Base-by-base conservation (phyloP, 2,888 invertebrate genomes). In the Rhogogaster chlorosoma region DNA sequence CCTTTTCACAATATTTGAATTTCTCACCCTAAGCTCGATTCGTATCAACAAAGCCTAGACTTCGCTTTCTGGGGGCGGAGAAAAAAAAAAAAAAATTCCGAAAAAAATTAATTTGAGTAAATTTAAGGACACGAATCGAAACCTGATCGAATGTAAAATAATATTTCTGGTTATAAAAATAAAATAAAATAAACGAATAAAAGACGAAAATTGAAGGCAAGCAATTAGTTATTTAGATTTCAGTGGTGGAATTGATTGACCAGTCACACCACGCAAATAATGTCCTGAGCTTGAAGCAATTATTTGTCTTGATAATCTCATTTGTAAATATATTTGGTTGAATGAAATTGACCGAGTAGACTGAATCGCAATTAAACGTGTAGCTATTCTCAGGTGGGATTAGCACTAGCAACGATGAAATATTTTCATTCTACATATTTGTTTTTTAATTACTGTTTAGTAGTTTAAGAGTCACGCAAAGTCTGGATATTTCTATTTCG, bases 1-100 rank as follows among this genome's bases (percentile, higher is more conserved):
- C 29, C 18, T 77, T 77, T 12, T 42, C 26, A 61, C 15, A 75
- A 49, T 22, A 75, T 77, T 77, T 45, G 38, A 77, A 77, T 53
- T 49, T 32, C 32, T 32, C 7, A 77, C 32, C 77, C 32, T 29
- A 3, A 53, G 53, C n/a, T 53, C n/a, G 53, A 53, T 29, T 49
- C 12, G 53, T 77, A 26, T n/a, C 15, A 32, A 77, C n/a, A 77
- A 77, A 10, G 29, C 18, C 53, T 1, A 42, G 42, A 38, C 29
- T n/a, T 26, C 1, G 29, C 26, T 22, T 73, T 42, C 29, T 18
- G 22, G 10, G 18, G 38, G 38, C 12, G 38, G 12, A 22, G 6
- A 10, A 77, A 53, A 32, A 49, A 53, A 29, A 18, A n/a, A 53
- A 73, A 73, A 42, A 61, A 61, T 12, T 7, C 12, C 0, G 0